Percentiles rank a stretch among this genome's conserved stretches.
These are phyloP conservation scores for Drosophila malerkotliana DNA, from an alignment of 1,140 invertebrate species.

Conservation along the genomic window DNA sequence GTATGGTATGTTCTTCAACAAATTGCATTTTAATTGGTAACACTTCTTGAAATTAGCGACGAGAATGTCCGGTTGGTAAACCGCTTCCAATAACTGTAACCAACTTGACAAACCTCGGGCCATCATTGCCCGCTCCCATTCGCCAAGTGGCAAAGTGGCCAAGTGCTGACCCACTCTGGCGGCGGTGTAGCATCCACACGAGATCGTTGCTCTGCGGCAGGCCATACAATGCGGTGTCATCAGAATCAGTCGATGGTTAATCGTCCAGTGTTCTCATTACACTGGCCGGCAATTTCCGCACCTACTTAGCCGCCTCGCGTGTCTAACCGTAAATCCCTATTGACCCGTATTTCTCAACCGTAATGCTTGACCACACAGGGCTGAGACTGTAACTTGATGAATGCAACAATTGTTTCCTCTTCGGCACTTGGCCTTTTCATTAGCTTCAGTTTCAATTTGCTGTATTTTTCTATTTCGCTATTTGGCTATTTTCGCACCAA, in stretches of 20 bases:
- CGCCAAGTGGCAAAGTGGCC: conserved; percentile 7
- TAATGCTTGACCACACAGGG: conserved; percentile 32
- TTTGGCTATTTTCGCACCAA: conserved; percentile 32
- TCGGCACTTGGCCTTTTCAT: conserved; percentile 44
- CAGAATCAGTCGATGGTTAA: conserved; percentile 24
- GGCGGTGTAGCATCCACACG: conserved; percentile 10
- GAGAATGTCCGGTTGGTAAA: conserved; percentile 28
- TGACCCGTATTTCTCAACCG: conserved; percentile 44
- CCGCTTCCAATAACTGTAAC: conserved; percentile 49
- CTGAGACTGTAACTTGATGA: conserved; percentile 17
- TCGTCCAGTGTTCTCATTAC: conserved; percentile 44
- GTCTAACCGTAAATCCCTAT: conserved; percentile 50
- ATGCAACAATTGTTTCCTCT: conserved; percentile 37
- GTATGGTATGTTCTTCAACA: not conserved
- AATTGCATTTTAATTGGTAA: conserved; percentile 42
- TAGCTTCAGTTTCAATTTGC: conserved; percentile 49
- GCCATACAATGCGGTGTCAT: conserved; percentile 10
- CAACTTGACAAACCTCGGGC: conserved; percentile 27
- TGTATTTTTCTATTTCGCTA: conserved; percentile 14
- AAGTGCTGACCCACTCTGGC: conserved; percentile 39
- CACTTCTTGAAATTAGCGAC: conserved; percentile 23
- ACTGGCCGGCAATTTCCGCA: conserved; percentile 36
- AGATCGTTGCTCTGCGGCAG: not conserved
- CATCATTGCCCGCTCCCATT: conserved; percentile 32
- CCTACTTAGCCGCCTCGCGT: conserved; percentile 38